Evolutionary conservation across 2,888 invertebrate genomes (phyloP).

Genomic region (Synergus japonicus): DNA sequence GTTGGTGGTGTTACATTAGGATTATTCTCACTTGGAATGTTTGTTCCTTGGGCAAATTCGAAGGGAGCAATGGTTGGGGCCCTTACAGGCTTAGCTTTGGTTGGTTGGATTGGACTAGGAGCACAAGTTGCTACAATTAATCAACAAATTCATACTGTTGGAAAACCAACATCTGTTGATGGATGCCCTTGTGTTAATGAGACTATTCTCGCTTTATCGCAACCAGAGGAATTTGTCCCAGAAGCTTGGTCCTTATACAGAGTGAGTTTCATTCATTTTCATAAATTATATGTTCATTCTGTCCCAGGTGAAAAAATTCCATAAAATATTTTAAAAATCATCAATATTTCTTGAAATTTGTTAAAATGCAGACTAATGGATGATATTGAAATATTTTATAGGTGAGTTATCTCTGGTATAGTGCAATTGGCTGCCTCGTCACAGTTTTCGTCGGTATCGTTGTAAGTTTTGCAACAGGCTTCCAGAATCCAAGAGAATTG

Average conservation of each 20-base stretch:
- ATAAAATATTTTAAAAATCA: too few relatives aligned
- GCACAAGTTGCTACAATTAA: constrained; percentile 81
- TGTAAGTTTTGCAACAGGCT: constrained; percentile 85
- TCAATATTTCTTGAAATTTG: too few relatives aligned
- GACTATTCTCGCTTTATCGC: constrained; percentile 54
- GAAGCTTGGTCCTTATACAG: constrained; percentile 68
- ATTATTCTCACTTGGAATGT: constrained; percentile 92
- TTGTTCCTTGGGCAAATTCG: constrained; percentile 91
- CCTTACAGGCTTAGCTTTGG: constrained; percentile 80
- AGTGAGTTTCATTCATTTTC: constrained; percentile 56
- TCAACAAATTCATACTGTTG: constrained; percentile 73
- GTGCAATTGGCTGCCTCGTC: constrained; percentile 86
- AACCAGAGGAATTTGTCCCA: constrained; percentile 34
- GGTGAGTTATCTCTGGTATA: constrained; percentile 90
- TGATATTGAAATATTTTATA: constrained; percentile 50
- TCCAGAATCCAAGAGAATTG: constrained; percentile 81
- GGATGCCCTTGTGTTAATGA: constrained; percentile 79
- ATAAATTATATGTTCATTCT: not conserved
- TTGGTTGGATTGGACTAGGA: constrained; percentile 84
- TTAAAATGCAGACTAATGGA: not conserved
- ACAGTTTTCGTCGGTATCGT: constrained; percentile 86
- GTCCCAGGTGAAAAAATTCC: too few relatives aligned
- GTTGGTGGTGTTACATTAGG: constrained; percentile 93
- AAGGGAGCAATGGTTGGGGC: constrained; percentile 86
- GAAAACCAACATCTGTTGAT: constrained; percentile 79